phyloP scores from a whole-genome alignment of 2,113 vertebrate genomes.

The Sus scrofa region DNA sequence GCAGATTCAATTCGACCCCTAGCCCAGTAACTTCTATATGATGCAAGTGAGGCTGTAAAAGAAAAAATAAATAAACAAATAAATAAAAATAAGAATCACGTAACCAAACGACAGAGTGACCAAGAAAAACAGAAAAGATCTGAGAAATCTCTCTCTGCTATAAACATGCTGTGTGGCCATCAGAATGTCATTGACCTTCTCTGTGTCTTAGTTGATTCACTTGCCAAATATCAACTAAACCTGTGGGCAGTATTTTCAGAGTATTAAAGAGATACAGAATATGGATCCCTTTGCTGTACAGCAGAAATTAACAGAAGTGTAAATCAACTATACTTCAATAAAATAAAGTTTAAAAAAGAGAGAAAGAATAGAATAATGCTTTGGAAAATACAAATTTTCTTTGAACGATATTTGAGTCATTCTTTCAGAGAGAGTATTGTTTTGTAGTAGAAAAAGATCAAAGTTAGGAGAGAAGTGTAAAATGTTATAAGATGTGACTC shows the following conservation, averaged over 20 bases:
- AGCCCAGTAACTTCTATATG: too few species aligned
- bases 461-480: slow-evolving; percentile 25
- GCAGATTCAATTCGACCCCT: too few species aligned
- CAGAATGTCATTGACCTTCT: not conserved
- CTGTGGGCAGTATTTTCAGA: not conserved
- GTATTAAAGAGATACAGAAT: not conserved
- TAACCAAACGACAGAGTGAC: not conserved
- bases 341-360: too few species aligned
- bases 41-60: too few species aligned
- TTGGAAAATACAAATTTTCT: not conserved
- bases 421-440: not conserved
- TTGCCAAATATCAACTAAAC: not conserved
- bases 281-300: too few species aligned
- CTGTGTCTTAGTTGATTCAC: not conserved
- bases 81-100: not conserved
- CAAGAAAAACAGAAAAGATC: not conserved
- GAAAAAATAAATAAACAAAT: too few species aligned
- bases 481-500: not conserved
- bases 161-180: not conserved
- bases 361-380: not conserved
- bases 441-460: not conserved
- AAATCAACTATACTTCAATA: too few species aligned
- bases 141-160: not conserved
- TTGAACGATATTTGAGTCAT: not conserved
- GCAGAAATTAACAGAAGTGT: too few species aligned